Conservation (phyloP, 1,140 invertebrate species). For the Sitobion miscanthi region DNA sequence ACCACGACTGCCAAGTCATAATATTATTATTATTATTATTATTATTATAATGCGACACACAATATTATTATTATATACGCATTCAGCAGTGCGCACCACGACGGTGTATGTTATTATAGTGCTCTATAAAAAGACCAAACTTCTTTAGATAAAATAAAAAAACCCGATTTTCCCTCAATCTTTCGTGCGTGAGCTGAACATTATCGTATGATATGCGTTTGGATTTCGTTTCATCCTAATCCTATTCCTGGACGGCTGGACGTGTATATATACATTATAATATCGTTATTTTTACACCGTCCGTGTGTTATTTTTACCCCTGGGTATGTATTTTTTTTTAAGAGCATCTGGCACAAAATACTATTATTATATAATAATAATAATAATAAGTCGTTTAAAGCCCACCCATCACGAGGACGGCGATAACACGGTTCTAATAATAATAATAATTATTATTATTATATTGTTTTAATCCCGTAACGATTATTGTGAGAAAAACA, state of each 20-base stretch:
- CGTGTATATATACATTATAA: background rate
- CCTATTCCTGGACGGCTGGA: background rate
- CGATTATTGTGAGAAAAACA: background rate
- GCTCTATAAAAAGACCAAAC: background rate
- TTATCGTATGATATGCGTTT: background rate
- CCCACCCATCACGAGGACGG: background rate
- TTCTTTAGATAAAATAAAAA: background rate
- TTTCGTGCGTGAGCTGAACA: background rate
- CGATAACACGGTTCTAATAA: background rate
- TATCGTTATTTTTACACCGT: background rate
- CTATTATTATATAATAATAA: background rate
- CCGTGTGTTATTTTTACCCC: background rate
- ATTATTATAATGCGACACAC: background rate
- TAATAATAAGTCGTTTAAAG: background rate
- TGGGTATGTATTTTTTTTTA: background rate
- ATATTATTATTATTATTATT: conserved; percentile 1
- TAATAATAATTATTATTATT: background rate
- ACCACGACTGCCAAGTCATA: background rate
- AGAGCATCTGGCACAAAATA: background rate
- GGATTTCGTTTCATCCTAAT: background rate
- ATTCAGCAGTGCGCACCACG: background rate
- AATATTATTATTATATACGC: background rate
- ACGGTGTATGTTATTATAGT: background rate
- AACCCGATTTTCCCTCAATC: background rate
- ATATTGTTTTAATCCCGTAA: background rate